phyloP scores from a whole-genome alignment of 2,113 vertebrate genomes.

The Tetrax tetrax region DNA sequence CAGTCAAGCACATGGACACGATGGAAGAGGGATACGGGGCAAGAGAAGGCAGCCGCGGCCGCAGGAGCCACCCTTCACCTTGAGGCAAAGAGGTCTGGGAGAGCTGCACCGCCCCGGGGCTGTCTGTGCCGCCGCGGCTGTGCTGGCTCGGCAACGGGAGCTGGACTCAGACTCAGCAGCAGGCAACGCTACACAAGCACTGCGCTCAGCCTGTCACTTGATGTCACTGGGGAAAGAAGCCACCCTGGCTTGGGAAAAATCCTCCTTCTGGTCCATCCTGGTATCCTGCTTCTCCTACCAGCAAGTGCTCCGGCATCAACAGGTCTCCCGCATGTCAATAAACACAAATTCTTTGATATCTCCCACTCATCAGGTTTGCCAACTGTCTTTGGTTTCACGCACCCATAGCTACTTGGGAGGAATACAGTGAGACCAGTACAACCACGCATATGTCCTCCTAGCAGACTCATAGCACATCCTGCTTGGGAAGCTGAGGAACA shows the following conservation, averaged over 20 bases:
- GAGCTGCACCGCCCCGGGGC: neutral
- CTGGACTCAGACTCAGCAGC: neutral
- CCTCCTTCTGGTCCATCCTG: neutral
- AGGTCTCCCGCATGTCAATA: neutral
- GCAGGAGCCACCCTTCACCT: neutral
- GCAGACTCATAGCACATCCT: neutral
- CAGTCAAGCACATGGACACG: accelerated
- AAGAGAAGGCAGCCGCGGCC: neutral
- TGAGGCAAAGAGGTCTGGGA: accelerated
- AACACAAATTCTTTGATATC: neutral
- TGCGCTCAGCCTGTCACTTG: neutral
- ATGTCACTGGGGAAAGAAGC: neutral
- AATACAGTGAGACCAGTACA: neutral
- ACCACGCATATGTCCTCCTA: neutral
- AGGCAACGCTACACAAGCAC: accelerated
- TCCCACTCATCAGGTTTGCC: neutral
- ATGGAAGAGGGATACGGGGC: neutral
- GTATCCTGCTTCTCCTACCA: neutral
- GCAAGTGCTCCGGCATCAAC: neutral
- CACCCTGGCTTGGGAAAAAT: accelerated
- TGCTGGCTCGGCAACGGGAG: accelerated
- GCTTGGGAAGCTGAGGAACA: neutral
- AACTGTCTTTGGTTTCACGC: neutral
- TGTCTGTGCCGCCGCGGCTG: neutral
- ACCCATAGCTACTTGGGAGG: neutral